Conservation (phyloP, 2,113 vertebrate species). For the Crypturellus undulatus region DNA sequence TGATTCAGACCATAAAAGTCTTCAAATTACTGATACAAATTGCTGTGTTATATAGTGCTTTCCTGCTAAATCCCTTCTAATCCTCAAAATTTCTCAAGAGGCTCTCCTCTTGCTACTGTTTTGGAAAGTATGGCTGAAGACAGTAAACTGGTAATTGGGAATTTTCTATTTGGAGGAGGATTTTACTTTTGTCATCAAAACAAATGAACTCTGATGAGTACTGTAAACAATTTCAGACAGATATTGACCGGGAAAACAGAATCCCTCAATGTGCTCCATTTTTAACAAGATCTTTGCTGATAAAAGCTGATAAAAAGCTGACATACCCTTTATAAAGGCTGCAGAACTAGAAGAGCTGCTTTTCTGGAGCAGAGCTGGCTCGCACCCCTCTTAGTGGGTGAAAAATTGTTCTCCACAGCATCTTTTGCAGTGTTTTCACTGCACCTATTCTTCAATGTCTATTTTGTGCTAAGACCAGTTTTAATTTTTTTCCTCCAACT, state of each 20-base stretch:
- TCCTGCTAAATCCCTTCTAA: conserved; percentile 11
- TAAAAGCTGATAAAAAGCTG: neutral
- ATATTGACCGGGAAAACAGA: neutral
- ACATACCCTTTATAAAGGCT: neutral
- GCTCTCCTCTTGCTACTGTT: neutral
- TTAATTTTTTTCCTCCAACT: neutral
- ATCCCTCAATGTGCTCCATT: neutral
- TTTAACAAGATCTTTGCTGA: neutral
- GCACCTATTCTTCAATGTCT: conserved; percentile 1
- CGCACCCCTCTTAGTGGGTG: neutral
- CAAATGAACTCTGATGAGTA: neutral
- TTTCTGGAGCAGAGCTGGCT: neutral
- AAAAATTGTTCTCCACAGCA: neutral
- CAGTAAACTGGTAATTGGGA: neutral
- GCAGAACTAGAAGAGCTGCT: neutral
- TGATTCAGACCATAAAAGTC: neutral
- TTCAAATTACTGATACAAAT: neutral
- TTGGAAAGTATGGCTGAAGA: neutral
- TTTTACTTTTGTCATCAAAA: neutral
- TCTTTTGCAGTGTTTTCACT: neutral
- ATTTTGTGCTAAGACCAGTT: neutral
- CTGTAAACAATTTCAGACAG: neutral
- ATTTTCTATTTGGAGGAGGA: neutral
- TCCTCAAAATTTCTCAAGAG: neutral
- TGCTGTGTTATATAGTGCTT: neutral